Base-by-base conservation (phyloP, 1,140 invertebrate species). In the Drosophila azteca region DNA sequence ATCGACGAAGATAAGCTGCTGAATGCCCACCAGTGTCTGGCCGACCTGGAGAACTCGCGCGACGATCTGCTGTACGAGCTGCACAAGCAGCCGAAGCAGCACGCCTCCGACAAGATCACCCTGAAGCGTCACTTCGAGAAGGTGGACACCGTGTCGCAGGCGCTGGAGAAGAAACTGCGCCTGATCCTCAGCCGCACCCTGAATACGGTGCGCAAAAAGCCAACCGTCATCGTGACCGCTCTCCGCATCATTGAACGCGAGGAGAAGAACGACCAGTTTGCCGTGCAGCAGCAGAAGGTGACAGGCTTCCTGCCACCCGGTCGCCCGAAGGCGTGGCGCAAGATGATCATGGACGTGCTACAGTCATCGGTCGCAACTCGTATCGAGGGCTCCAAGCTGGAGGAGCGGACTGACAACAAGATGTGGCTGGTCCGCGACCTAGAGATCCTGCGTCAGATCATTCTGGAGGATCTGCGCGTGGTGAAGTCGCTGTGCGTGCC, bases 181-280 rank as follows among this genome's bases (percentile, higher is more conserved):
- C 93, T 99, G 6, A 96, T 99, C 71, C 91, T 99, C 20, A 95
- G 96, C 58, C 94, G 98, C 64, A 97, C 98, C 8, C 93, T 99
- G 3, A 98, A 98, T 84, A 98, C 97, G 5, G 97, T 99, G 0
- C 93, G 98, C 8, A 97, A 98, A 90, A 97, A 99, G 91, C 98
- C 98, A 0, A 98, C 97, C 1, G 95, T 98, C 5, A 97, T 99
- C 84, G 99, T 99, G 0, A 99, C 98, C 0, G 98, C 97, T 0
- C 91, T 99, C 4, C 93, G 99, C 69, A 99, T 99, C 57, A 98
- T 99, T 79, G 98, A 99, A 92, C 93, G 98, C 67, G 99, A 99
- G 93, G 98, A 99, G 90, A 97, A 97, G 92, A 94, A 96, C 17
- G 97, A 98, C 93, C 94, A 95, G 77, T 95, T 96, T 92, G 96